phyloP scores from a whole-genome alignment of 37 sponge, comb jelly and placozoan genomes.

The Diacarnus erythraeanus region DNA sequence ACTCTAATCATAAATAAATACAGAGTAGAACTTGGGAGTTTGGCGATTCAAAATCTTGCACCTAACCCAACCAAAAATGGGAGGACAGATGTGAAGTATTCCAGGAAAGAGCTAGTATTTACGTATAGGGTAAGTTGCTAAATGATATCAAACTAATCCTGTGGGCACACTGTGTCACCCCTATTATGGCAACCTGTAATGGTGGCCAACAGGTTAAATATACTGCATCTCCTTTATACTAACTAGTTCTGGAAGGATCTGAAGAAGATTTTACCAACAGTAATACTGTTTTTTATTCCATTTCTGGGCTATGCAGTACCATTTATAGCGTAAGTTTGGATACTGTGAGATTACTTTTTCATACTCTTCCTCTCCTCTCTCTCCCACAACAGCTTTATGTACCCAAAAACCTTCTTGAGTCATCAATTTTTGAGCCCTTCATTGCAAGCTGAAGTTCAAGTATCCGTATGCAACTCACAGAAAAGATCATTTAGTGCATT shows the following conservation, averaged over 20 bases:
- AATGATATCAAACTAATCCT: neutral
- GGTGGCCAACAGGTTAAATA: neutral
- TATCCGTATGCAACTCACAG: neutral
- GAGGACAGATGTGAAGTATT: slow-evolving; percentile 5
- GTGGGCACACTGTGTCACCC: too few relatives aligned
- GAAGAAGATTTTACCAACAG: slow-evolving; percentile 48
- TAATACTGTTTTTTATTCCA: slow-evolving; percentile 66
- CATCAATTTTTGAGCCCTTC: slow-evolving; percentile 50
- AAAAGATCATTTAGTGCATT: neutral
- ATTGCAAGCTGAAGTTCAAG: neutral
- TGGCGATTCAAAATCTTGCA: neutral
- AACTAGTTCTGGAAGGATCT: slow-evolving; percentile 49
- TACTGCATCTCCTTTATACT: neutral
- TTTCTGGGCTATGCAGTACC: slow-evolving; percentile 71
- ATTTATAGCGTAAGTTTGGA: slow-evolving; percentile 57
- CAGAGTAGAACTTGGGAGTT: neutral
- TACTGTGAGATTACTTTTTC: neutral
- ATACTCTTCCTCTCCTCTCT: too few relatives aligned
- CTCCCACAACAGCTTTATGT: slow-evolving; percentile 72
- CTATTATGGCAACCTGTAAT: neutral
- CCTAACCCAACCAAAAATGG: slow-evolving; percentile 9
- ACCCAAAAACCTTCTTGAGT: slow-evolving; percentile 51
- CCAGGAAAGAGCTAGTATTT: slow-evolving; percentile 29
- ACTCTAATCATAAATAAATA: neutral
- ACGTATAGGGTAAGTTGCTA: slow-evolving; percentile 12